These are phyloP conservation scores for Mesoligia furuncula DNA, from an alignment of 2,888 invertebrate species.

Conservation along the genomic window DNA sequence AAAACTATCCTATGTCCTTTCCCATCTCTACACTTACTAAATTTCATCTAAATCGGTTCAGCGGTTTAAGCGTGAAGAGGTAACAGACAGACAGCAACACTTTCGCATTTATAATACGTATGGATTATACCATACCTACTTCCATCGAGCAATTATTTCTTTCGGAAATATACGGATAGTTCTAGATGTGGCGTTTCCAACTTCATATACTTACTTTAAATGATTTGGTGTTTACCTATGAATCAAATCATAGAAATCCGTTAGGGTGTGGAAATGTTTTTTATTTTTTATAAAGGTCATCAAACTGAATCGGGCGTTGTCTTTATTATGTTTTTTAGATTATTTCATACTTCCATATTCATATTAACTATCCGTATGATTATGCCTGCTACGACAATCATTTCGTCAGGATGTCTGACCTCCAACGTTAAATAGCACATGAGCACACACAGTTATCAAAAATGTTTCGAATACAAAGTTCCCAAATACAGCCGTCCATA, in stretches of 20 bases:
- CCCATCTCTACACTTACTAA: no score
- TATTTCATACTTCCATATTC: background rate
- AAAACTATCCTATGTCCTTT: no score
- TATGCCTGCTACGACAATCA: background rate
- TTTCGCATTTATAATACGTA: no score
- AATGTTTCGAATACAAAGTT: slow-evolving; percentile 16
- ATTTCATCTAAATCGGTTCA: no score
- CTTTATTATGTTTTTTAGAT: background rate
- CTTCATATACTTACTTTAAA: background rate
- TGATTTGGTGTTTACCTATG: background rate
- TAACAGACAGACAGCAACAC: no score
- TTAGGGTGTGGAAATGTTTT: background rate
- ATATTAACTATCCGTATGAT: background rate
- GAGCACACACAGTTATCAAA: background rate
- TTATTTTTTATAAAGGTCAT: background rate
- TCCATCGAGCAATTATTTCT: background rate
- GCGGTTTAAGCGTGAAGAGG: no score
- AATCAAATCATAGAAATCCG: background rate
- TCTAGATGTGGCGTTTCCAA: background rate
- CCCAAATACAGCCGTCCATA: slow-evolving; percentile 26
- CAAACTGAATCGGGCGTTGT: background rate
- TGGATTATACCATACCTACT: background rate
- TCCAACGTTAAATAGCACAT: slow-evolving; percentile 9
- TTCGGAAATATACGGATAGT: background rate
- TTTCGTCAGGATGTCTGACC: slow-evolving; percentile 1